These are phyloP conservation scores for Ornithoptera priamus DNA, from an alignment of 2,888 invertebrate genomes.

Conservation along the genomic window DNA sequence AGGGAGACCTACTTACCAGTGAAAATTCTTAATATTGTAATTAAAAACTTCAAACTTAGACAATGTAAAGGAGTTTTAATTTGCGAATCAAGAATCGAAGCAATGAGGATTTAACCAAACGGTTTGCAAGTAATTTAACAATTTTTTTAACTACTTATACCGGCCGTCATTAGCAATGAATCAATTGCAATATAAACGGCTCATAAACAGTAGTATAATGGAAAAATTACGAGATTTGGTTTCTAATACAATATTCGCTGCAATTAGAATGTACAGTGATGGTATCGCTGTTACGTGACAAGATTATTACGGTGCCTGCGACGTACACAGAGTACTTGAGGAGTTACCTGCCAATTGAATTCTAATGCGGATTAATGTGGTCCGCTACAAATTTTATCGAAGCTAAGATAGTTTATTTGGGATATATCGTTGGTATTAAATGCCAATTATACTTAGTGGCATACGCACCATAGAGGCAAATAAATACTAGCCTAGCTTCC, in stretches of 20 bases:
- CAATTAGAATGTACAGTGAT: conserved; percentile 16
- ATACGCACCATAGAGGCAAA: too few relatives aligned
- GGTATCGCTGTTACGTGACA: conserved; percentile 4
- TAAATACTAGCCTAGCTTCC: too few relatives aligned
- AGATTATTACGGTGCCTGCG: background rate
- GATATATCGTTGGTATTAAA: too few relatives aligned
- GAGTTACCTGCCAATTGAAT: conserved; percentile 5
- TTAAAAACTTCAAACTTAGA: too few relatives aligned
- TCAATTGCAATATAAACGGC: background rate
- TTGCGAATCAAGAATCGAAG: too few relatives aligned
- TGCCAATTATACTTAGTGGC: too few relatives aligned
- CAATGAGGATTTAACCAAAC: too few relatives aligned
- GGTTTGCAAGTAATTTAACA: too few relatives aligned
- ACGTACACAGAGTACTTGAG: background rate
- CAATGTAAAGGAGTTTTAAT: too few relatives aligned
- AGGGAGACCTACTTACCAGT: too few relatives aligned
- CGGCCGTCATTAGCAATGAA: background rate
- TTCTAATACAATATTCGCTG: conserved; percentile 6
- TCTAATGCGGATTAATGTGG: conserved; percentile 6
- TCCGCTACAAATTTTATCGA: background rate
- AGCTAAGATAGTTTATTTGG: background rate
- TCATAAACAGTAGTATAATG: background rate
- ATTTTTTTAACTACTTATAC: too few relatives aligned
- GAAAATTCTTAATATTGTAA: too few relatives aligned
- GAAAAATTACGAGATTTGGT: background rate